phyloP scores from a whole-genome alignment of 2,797 vertebrate species.

The Falco naumanni region DNA sequence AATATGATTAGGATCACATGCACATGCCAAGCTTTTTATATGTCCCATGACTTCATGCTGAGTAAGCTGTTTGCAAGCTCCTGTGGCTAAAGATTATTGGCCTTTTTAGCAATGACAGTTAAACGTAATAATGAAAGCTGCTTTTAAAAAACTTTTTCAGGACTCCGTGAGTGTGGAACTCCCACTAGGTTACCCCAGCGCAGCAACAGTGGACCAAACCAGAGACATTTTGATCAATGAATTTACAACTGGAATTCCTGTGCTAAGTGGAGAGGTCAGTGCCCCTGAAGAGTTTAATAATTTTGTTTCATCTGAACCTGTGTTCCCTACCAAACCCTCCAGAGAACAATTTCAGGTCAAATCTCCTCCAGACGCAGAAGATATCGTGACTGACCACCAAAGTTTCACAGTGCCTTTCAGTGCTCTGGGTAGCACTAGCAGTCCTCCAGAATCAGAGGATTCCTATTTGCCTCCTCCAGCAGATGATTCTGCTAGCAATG shows the following conservation, averaged over 20 bases:
- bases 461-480: constrained; percentile 39
- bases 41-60: neutral
- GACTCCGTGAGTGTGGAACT: constrained; percentile 52
- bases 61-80: neutral
- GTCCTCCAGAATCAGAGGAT: constrained; percentile 11
- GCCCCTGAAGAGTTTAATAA: constrained; percentile 12
- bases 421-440: constrained; percentile 8
- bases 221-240: neutral
- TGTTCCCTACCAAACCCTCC: constrained; percentile 16
- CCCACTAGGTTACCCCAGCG: constrained; percentile 54
- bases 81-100: neutral
- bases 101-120: neutral
- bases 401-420: constrained; percentile 55
- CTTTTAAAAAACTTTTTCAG: constrained; percentile 37
- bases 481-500: constrained; percentile 40
- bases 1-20: neutral
- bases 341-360: neutral
- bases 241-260: constrained; percentile 25
- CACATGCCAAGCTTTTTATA: neutral
- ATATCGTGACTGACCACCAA: neutral
- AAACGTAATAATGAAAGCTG: neutral
- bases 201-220: constrained; percentile 22
- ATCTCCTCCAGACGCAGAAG: neutral
- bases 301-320: constrained; percentile 21
- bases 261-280: neutral